These are phyloP conservation scores for Amblyteles armatorius DNA, from an alignment of 2,888 invertebrate genomes.

Conservation along the genomic window DNA sequence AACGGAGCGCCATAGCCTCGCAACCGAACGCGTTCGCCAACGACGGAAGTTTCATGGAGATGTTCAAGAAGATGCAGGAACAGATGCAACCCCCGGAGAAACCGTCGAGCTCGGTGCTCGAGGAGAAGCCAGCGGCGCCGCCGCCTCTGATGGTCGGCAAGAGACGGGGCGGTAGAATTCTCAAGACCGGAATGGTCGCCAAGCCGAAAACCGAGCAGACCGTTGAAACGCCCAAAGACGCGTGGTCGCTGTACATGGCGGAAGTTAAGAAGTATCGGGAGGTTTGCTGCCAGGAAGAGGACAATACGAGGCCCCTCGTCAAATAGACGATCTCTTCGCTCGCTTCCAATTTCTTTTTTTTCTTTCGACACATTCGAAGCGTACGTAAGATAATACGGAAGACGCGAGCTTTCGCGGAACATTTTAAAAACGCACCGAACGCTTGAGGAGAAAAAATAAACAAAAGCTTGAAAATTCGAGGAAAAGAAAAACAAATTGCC, in stretches of 20 bases:
- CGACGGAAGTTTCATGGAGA: slow-evolving; percentile 95
- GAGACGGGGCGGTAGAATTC: slow-evolving; percentile 93
- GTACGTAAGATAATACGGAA: background rate
- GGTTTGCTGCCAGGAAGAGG: slow-evolving; percentile 96
- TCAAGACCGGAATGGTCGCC: slow-evolving; percentile 96
- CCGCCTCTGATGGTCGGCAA: slow-evolving; percentile 90
- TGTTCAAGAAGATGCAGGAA: slow-evolving; percentile 96
- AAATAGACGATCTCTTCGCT: slow-evolving; percentile 87
- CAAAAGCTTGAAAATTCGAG: background rate
- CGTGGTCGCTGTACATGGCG: slow-evolving; percentile 97
- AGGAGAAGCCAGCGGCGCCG: slow-evolving; percentile 85
- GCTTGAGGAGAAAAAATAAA: background rate
- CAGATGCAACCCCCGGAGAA: slow-evolving; percentile 81
- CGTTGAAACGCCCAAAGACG: slow-evolving; percentile 91
- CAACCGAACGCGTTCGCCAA: slow-evolving; percentile 92
- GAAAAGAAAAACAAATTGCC: background rate
- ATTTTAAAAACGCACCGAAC: background rate
- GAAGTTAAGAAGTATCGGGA: slow-evolving; percentile 97
- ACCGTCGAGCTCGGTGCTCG: slow-evolving; percentile 81
- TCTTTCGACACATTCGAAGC: slow-evolving; percentile 42
- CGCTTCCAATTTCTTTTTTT: slow-evolving; percentile 62
- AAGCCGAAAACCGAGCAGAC: slow-evolving; percentile 91
- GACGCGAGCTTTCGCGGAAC: background rate
- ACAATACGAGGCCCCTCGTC: slow-evolving; percentile 95
- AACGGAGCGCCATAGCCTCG: slow-evolving; percentile 69